phyloP scores from a whole-genome alignment of 2,797 vertebrate genomes.

The Furcifer pardalis region DNA sequence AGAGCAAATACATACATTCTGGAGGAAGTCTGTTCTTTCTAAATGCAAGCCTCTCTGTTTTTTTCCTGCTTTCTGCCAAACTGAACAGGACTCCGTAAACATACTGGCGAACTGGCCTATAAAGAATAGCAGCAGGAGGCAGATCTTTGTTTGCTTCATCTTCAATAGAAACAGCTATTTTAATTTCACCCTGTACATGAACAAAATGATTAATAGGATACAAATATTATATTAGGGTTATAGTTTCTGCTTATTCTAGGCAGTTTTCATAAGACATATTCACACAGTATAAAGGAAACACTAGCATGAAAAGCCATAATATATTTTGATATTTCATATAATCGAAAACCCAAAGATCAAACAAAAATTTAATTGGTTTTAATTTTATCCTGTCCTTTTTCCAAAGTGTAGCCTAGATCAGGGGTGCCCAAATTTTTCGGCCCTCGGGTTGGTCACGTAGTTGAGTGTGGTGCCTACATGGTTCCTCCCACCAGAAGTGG shows the following conservation, averaged over 20 bases:
- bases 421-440: too few relatives aligned
- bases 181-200: slow-evolving; percentile 91
- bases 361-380: neutral
- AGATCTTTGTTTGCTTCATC: slow-evolving; percentile 97
- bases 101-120: slow-evolving; percentile 92
- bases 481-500: too few relatives aligned
- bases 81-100: slow-evolving; percentile 98
- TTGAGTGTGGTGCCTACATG: too few relatives aligned
- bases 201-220: slow-evolving; percentile 75
- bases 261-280: neutral
- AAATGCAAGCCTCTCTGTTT: slow-evolving; percentile 90
- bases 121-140: slow-evolving; percentile 93
- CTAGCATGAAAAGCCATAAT: neutral
- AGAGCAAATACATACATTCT: slow-evolving; percentile 83
- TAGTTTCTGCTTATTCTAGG: neutral
- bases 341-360: neutral
- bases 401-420: too few relatives aligned
- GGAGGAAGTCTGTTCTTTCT: slow-evolving; percentile 90
- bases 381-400: neutral
- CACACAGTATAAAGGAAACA: neutral
- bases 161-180: slow-evolving; percentile 95
- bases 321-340: neutral
- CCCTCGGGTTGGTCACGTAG: too few relatives aligned
- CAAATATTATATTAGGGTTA: slow-evolving; percentile 27
- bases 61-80: slow-evolving; percentile 93